Percentiles rank a stretch among this genome's conserved stretches.
phyloP scores from a whole-genome alignment of 2,113 vertebrate genomes.

The Scolopax mira region DNA sequence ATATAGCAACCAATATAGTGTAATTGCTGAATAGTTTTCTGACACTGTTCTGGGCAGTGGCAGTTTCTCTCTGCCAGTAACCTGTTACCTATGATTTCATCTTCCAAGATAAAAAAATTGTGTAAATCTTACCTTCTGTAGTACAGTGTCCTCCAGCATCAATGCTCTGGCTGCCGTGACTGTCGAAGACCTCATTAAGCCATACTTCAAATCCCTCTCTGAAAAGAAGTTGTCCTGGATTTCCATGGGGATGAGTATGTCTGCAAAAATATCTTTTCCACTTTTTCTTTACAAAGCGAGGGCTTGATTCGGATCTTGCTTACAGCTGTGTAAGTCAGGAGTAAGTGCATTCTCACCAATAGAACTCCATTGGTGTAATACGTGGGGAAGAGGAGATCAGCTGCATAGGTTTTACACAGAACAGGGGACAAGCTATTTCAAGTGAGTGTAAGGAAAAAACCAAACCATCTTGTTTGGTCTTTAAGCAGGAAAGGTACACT shows the following conservation, averaged over 20 bases:
- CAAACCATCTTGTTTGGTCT: background rate
- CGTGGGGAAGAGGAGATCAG: background rate
- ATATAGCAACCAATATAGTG: background rate
- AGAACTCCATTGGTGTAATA: background rate
- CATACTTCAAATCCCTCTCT: constrained; percentile 70
- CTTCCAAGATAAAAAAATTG: background rate
- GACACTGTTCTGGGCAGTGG: background rate
- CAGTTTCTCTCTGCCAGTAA: background rate
- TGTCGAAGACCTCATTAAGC: constrained; percentile 83
- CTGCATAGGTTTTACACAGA: background rate
- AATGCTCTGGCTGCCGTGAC: constrained; percentile 91
- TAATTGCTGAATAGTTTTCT: background rate
- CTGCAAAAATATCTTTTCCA: background rate
- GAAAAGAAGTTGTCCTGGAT: constrained; percentile 78
- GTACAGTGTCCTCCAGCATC: constrained; percentile 91
- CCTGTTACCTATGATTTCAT: background rate
- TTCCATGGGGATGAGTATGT: constrained; percentile 90
- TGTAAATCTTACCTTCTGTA: constrained; percentile 52
- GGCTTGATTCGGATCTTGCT: background rate
- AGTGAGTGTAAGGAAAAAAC: background rate
- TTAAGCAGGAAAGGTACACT: background rate
- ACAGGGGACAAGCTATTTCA: background rate
- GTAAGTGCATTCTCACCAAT: background rate
- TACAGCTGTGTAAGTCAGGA: background rate
- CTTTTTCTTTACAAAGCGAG: background rate